Conservation (phyloP, 2,113 vertebrate genomes). For the Xiphorhynchus elegans region DNA sequence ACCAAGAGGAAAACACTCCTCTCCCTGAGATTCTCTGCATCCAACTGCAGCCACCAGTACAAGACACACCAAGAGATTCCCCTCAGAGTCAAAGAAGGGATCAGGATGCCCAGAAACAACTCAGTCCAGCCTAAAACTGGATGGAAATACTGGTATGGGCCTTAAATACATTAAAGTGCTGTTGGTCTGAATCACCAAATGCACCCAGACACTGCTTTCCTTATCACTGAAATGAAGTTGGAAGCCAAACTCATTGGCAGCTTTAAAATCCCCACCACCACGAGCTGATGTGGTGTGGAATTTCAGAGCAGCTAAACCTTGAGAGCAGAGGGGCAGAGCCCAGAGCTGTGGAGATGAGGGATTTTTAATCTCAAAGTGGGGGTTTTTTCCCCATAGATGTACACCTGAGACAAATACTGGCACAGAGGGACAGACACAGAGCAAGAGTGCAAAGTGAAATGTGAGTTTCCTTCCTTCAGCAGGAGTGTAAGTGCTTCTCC, state of each 20-base stretch:
- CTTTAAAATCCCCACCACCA: background rate
- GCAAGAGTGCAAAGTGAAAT: background rate
- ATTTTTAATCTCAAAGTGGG: background rate
- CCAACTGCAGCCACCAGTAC: background rate
- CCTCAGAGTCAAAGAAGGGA: background rate
- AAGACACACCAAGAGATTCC: too few relatives aligned
- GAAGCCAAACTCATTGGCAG: background rate
- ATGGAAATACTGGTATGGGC: background rate
- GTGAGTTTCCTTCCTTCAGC: background rate
- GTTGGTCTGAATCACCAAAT: background rate
- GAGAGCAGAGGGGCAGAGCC: background rate
- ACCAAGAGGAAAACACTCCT: background rate
- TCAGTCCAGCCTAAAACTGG: background rate
- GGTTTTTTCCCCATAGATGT: background rate
- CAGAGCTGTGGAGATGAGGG: background rate
- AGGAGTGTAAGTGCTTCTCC: background rate
- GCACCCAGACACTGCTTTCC: background rate
- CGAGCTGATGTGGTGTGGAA: fast-evolving
- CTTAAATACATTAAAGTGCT: background rate
- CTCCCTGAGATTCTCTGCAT: background rate
- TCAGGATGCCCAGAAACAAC: background rate
- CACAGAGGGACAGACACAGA: background rate
- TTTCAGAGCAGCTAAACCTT: background rate
- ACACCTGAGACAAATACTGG: background rate
- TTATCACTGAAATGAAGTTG: background rate